Conservation (phyloP, 2,888 invertebrate species). For the Calameuta filiformis region DNA sequence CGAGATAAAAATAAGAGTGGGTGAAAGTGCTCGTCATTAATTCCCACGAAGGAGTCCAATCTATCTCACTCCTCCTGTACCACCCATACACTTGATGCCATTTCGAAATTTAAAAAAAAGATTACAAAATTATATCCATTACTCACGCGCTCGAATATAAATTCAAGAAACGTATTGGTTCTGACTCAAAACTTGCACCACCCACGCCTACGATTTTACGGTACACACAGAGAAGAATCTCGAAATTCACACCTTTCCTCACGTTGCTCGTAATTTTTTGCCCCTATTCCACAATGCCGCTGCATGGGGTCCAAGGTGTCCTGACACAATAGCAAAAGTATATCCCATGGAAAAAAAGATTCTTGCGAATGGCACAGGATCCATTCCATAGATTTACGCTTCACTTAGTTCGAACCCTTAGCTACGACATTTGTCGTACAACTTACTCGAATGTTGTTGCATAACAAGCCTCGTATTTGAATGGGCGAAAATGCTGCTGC, state of each 20-base stretch:
- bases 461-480: conserved; percentile 51
- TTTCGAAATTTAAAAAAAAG: neutral
- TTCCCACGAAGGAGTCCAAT: neutral
- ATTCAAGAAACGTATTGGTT: neutral
- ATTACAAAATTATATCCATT: neutral
- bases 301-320: conserved; percentile 63
- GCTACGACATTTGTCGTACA: conserved; percentile 63
- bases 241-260: conserved; percentile 32
- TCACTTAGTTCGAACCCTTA: conserved; percentile 64
- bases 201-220: conserved; percentile 53
- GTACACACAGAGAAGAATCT: conserved; percentile 32
- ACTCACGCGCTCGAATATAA: neutral
- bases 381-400: conserved; percentile 59
- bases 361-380: conserved; percentile 34
- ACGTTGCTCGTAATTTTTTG: conserved; percentile 37
- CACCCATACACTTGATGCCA: neutral
- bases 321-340: conserved; percentile 39
- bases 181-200: conserved; percentile 40
- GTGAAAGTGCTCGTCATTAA: conserved; percentile 15
- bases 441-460: conserved; percentile 61
- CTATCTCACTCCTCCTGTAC: neutral
- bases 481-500: conserved; percentile 17
- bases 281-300: conserved; percentile 57
- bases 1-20: conserved; percentile 40
- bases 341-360: conserved; percentile 42